These are phyloP conservation scores for Colossoma macropomum DNA, from an alignment of 2,113 vertebrate species.

Conservation along the genomic window DNA sequence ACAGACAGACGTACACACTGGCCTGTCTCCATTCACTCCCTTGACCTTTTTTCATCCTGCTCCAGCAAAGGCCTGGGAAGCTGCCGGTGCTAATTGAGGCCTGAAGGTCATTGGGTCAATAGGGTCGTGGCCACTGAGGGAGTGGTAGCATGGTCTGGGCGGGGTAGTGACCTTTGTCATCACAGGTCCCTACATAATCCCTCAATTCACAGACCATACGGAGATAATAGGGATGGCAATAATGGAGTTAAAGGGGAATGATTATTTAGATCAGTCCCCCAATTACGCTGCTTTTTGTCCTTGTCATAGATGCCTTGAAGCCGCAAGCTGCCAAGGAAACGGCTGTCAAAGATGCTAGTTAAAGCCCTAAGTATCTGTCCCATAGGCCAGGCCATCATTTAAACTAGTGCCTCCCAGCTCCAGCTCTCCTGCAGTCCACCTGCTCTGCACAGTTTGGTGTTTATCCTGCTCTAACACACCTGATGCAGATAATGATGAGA, in stretches of 20 bases:
- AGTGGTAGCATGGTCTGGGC: constrained; percentile 67
- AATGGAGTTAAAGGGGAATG: constrained; percentile 73
- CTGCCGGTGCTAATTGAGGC: constrained; percentile 48
- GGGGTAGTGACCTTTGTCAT: constrained; percentile 77
- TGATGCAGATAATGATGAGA: not conserved
- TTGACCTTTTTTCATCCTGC: constrained; percentile 39
- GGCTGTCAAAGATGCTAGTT: constrained; percentile 28
- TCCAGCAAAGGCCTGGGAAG: constrained; percentile 48
- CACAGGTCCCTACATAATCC: constrained; percentile 68
- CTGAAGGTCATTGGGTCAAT: constrained; percentile 76
- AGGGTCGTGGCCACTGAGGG: constrained; percentile 70
- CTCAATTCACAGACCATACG: constrained; percentile 69
- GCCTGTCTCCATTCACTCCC: constrained; percentile 27
- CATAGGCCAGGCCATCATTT: not conserved
- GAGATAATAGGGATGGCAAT: constrained; percentile 71
- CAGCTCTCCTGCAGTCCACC: not conserved
- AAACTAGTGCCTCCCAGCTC: not conserved
- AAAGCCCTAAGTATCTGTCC: constrained; percentile 16
- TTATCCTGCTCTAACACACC: not conserved
- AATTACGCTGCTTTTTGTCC: constrained; percentile 69
- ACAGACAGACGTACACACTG: constrained; percentile 27
- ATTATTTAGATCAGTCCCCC: constrained; percentile 72
- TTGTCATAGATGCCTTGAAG: constrained; percentile 45
- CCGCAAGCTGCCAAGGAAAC: constrained; percentile 66
- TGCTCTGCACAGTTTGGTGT: not conserved